Base-by-base conservation (phyloP, 2,888 invertebrate species). In the Pantelozetes paolii region DNA sequence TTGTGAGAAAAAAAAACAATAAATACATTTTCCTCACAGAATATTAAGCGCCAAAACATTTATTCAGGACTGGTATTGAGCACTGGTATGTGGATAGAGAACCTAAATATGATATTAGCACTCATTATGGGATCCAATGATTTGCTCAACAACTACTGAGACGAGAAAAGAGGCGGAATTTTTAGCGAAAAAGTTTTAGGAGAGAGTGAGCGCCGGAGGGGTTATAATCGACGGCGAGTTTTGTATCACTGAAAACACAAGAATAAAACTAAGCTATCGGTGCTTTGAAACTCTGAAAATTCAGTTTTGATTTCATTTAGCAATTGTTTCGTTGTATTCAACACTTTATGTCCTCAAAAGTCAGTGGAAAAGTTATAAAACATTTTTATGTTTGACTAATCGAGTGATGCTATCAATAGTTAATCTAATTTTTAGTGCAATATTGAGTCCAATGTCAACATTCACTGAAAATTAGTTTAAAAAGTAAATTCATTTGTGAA, bases 101-200 rank as follows among this genome's bases (percentile, higher is more conserved):
- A 11, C 23, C 54, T 54, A 54, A 54, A 54, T 54, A 54, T 54
- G 1, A 40, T 36, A 36, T 36, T 50, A 50, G 50, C 50, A 15
- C 50, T n/a, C n/a, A 32, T 40, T 67, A n/a, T 5, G 32, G 11
- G 67, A 36, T n/a, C 67, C 67, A 67, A 67, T 67, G 67, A 30
- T 30, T 32, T 32, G 59, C 5, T 40, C 23, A 18, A 67, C 36
- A 15, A 67, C 67, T 67, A 20, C 20, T 32, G 20, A 67, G 67
- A 40, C 67, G 67, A 40, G n/a, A 67, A 67, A 67, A 67, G 67
- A 40, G 67, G 67, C 67, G 67, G 28, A 40, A 67, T 40, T 36
- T 42, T 67, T 13, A n/a, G n/a, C n/a, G 57, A 2, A 57, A 20
- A 57, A 48, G 18, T 48, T 48, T 48, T 48, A n/a, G 30, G 59